Conservation (phyloP, 2,113 vertebrate species). For the Pterocles gutturalis region DNA sequence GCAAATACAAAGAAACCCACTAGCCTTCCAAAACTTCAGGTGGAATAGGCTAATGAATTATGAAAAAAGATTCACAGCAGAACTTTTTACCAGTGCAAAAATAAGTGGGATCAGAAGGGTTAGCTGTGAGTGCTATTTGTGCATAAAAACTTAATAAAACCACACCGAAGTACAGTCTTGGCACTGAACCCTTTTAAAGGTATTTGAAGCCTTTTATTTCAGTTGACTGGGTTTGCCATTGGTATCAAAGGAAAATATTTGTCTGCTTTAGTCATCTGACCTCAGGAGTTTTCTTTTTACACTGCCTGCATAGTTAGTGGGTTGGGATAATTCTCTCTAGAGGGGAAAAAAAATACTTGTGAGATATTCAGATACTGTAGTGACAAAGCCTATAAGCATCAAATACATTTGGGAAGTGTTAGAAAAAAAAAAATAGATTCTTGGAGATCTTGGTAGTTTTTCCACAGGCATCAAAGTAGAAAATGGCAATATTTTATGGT, state of each 20-base stretch:
- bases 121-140: not conserved
- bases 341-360: not conserved
- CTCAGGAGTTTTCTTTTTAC: constrained; percentile 4
- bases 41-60: not conserved
- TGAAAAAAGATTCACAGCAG: not conserved
- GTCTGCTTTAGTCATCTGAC: constrained; percentile 36
- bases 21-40: not conserved
- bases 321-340: not conserved
- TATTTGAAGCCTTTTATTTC: constrained; percentile 25
- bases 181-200: not conserved
- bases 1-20: not conserved
- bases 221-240: not conserved
- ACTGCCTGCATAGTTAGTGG: not conserved
- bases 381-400: not conserved
- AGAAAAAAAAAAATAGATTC: not conserved
- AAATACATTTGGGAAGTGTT: not conserved
- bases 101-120: not conserved
- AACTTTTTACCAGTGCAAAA: not conserved
- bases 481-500: not conserved
- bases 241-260: constrained; percentile 51
- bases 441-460: not conserved
- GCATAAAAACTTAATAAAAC: not conserved
- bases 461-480: not conserved
- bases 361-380: not conserved
- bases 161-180: not conserved